Base-by-base conservation (phyloP, 2,888 invertebrate genomes). In the Entomobrya proxima region DNA sequence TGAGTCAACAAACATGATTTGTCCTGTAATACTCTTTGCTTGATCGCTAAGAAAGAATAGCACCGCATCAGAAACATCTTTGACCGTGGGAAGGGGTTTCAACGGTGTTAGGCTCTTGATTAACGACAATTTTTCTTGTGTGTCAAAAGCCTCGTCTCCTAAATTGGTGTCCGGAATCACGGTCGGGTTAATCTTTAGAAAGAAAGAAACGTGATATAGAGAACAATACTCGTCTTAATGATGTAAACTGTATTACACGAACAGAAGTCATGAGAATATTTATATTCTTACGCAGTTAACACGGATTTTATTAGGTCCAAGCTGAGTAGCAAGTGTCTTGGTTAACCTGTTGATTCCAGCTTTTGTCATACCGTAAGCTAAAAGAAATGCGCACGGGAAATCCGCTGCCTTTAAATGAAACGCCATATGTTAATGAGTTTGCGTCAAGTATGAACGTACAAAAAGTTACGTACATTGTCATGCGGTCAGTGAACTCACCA, bases 331-430 rank as follows among this genome's bases (percentile, higher is more conserved):
- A 94, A 98, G 95, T 0, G 95, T 94, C 90, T 95, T 94, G 0
- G 97, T 96, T 86, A 98, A 92, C 50, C 95, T 94, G 91, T 99
- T 98, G 0, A 98, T 93, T 0, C 97, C 98, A 3, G 95, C 96
- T 92, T 99, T 99, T 0, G 96, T 94, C 0, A 96, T 94, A 91
- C 96, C 95, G 91, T 98, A 98, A 0, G 95, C 94, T 0, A 95
- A 92, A 91, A 98, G 98, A 89, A 96, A 95, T 44, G 92, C 91
- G 18, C 98, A 92, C 4, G 96, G 96, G 2, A 94, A 94, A 92
- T 94, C 91, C 0, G 92, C 92, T 0, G 92, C 92, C 90, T 91
- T 24, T 18, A 75, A 52, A 52, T 32, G n/a, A n/a, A 13, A 58
- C 24, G 35, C 24, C 2, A 35, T 11, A n/a, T n/a, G n/a, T n/a